Base-by-base conservation (phyloP, 2,888 invertebrate genomes). In the Agonopterix alstromeriana region DNA sequence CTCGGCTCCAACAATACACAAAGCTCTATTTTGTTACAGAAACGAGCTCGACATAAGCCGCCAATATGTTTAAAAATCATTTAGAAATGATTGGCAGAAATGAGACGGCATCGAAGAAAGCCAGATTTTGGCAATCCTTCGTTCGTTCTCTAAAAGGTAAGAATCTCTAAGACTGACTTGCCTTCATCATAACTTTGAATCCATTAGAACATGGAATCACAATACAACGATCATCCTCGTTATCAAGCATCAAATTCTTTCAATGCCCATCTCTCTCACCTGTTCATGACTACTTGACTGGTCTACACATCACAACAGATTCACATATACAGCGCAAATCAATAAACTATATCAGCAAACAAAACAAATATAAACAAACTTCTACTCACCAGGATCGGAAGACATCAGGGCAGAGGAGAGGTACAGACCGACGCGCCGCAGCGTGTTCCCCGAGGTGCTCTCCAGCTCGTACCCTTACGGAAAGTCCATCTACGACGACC, bases 1-100 rank as follows among this genome's bases (percentile, higher is more conserved):
- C 4, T n/a, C 38, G 38, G 1, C 8, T 42, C n/a, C 42, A 35
- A 17, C 2, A 40, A 40, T 51, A 56, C 46, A 47, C 10, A 27
- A 17, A 43, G 44, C 45, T 43, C 12, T 47, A 48, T 62, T 74
- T 80, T 73, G 67, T 87, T 86, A 50, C 89, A 94, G 94, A 93
- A 91, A 94, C 94, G 94, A 94, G 92, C 92, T 91, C 90, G 87
- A 90, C 91, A 91, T 90, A 91, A 91, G 83, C 89, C 80, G 90
- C 87, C 91, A 94, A 93, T 91, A 94, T 96, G 94, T 95, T 96
- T 91, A 95, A 94, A 91, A 94, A 90, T 89, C 96, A 96, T 91
- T 93, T 96, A 90, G 96, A 96, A 90, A 96, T 96, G 95, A 96
- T 96, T 84, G 95, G 96, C 90, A 94, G 96, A 90, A 96, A 96